Evolutionary conservation across 2,113 vertebrate species (phyloP).

Genomic region (Candoia aspera): DNA sequence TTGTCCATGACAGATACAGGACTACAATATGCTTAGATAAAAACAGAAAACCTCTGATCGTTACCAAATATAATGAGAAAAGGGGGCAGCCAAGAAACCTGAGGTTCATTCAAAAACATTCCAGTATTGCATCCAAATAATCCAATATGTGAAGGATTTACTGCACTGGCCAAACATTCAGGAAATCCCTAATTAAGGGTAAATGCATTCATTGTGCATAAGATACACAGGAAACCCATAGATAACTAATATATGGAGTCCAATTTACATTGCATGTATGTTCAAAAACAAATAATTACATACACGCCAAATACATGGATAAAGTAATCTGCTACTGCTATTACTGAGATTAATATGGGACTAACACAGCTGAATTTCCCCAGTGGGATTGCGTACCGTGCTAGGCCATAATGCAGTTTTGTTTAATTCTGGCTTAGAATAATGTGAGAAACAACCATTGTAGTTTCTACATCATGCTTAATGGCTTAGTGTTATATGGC

Average conservation of each 20-base stretch:
- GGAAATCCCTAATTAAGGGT: background rate
- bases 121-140: background rate
- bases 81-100: background rate
- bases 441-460: background rate
- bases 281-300: background rate
- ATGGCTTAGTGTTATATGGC: background rate
- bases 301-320: background rate
- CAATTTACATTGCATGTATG: background rate
- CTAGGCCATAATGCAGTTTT: background rate
- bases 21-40: background rate
- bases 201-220: background rate
- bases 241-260: background rate
- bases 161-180: background rate
- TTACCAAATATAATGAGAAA: background rate
- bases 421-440: background rate
- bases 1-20: background rate
- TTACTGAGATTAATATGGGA: background rate
- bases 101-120: background rate
- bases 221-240: background rate
- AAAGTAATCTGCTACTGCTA: background rate
- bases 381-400: background rate
- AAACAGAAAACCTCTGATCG: background rate
- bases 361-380: background rate
- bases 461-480: background rate
- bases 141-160: background rate